Evolutionary conservation across 2,888 invertebrate genomes (phyloP), one percentile per base, ranked within the genome.

Genomic region (Chaetoderma sp.): DNA sequence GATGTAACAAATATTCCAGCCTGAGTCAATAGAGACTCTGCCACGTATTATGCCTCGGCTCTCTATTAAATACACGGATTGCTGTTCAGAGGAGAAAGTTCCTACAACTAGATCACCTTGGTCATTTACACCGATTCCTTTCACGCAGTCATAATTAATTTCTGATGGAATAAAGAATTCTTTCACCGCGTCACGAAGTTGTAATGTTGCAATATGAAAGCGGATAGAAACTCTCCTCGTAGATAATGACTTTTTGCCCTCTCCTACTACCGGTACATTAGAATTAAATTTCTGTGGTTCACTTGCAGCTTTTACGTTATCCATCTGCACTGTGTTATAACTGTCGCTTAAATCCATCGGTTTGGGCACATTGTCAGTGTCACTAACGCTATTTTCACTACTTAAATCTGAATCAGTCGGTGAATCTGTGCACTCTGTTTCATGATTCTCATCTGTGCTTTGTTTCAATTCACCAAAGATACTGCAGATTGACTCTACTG

Each of bases 11-110:
- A 81, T 73, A 32, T 66, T 76, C 79, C 79, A 81, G 23, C 76
- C 76, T 30, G 71, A 70, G 36, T 75, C 73, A 8, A 81, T 66
- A 1, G 72, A 73, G 8, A 78, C 69, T 60, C 78, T 78, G 2
- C 80, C 81, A 10, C 78, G 70, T 27, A 81, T 71, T 30, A 80
- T 80, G 27, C 79, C 81, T 25, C 76, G 73, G 61, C 79, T 78
- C 61, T 81, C 81, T 21, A 81, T 69, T 28, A 79, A 66, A 65
- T 78, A 78, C 18, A 81, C 70, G 65, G 72, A 76, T 58, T 76
- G 76, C 0, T 75, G 73, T 44, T 70, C 68, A 5, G 70, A 69
- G 13, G 70, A 63, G 1, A 49, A 21, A 25, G 79, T 74, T 4
- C 78, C 81, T 10, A 81, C 72, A 36, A 81, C 73, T 56, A 81